Conservation (phyloP, 2,113 vertebrate species). For the Tragelaphus strepsiceros region DNA sequence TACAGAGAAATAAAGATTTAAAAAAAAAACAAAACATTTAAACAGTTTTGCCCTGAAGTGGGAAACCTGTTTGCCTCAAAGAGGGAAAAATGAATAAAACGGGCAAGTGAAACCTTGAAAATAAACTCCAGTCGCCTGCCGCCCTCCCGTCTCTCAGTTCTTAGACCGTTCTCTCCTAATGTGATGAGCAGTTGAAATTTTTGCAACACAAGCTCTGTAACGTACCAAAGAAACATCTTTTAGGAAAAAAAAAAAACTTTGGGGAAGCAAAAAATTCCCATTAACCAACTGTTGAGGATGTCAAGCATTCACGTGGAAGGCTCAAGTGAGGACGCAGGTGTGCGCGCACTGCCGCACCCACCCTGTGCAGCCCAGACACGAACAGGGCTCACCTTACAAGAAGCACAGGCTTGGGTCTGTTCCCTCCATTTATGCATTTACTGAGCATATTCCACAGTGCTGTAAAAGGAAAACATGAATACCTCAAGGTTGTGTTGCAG, state of each 20-base stretch:
- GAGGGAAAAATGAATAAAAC: not conserved
- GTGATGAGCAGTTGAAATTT: not conserved
- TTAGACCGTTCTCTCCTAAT: not conserved
- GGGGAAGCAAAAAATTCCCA: not conserved
- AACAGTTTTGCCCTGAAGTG: not conserved
- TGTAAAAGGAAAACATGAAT: not conserved
- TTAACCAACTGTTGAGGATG: not conserved
- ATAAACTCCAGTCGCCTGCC: not conserved
- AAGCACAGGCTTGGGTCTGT: not conserved
- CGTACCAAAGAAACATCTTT: not conserved
- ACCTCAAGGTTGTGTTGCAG: not conserved
- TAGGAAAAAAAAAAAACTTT: not conserved
- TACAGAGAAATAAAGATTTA: not conserved
- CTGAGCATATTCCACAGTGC: not conserved
- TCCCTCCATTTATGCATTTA: not conserved
- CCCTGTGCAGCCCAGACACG: not conserved
- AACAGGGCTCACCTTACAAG: fast-evolving
- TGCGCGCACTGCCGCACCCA: fast-evolving
- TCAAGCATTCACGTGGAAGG: not conserved
- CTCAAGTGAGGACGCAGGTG: not conserved
- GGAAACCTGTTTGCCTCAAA: not conserved
- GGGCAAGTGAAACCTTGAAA: not conserved
- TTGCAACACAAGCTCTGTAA: not conserved
- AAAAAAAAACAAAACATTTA: not conserved
- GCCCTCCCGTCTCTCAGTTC: not conserved